These are phyloP conservation scores for Lochmaea capreae DNA, from an alignment of 2,888 invertebrate species.

Conservation along the genomic window DNA sequence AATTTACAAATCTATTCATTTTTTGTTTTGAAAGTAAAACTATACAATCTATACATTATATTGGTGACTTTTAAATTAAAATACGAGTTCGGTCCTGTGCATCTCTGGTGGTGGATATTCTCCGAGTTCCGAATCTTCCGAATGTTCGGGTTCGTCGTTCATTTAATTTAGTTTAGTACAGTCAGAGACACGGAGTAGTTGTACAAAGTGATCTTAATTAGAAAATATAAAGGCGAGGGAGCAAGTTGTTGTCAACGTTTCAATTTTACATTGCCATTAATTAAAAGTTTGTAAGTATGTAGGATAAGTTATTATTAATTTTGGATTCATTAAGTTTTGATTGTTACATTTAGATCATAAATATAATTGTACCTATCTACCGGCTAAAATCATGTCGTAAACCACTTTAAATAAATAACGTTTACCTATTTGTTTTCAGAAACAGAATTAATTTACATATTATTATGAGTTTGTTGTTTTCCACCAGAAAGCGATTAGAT, in stretches of 20 bases:
- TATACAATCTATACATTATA: too few relatives aligned
- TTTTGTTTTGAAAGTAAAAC: too few relatives aligned
- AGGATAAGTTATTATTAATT: background rate
- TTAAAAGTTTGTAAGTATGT: background rate
- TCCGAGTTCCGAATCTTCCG: too few relatives aligned
- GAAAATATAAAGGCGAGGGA: background rate
- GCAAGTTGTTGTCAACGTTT: background rate
- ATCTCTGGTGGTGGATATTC: too few relatives aligned
- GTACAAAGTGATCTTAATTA: background rate
- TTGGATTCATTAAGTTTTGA: background rate
- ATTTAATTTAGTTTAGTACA: too few relatives aligned
- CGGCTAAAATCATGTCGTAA: background rate
- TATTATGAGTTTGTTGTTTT: too few relatives aligned
- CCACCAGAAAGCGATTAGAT: too few relatives aligned
- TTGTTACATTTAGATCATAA: background rate
- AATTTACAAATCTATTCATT: too few relatives aligned
- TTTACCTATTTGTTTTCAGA: background rate
- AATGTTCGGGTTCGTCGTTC: too few relatives aligned
- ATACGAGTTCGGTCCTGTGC: too few relatives aligned
- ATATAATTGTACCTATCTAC: background rate
- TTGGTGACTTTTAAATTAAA: too few relatives aligned
- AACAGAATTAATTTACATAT: background rate
- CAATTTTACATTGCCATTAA: background rate
- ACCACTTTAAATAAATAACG: background rate
- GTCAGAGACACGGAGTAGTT: too few relatives aligned